Base-by-base conservation (phyloP, 1,140 invertebrate species). In the Arctopsyche grandis region DNA sequence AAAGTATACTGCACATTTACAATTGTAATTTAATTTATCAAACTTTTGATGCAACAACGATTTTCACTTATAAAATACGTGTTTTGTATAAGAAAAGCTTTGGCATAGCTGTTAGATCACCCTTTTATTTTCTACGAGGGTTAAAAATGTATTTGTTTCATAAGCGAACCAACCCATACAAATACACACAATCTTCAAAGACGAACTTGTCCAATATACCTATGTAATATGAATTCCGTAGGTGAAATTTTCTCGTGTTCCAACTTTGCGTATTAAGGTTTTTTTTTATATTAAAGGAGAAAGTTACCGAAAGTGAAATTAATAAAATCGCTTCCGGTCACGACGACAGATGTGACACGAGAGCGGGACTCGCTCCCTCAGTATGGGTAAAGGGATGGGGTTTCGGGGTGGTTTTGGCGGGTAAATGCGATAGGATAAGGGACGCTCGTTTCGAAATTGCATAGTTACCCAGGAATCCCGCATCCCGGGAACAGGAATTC, bases 211-310 rank as follows among this genome's bases (percentile, higher is more conserved):
- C 26, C 21, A 22, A 26, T 66, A 14, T 66, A 66, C 26, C 21
- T 10, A 26, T 66, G 24, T 66, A 66, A 66, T 66, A 24, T 66
- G 63, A 66, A 66, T 66, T 66, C 24, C 63, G 63, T 29, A 29
- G 22, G 63, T 29, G 63, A 29, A 66, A 66, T 66, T 66, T 66
- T 10, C 22, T 52, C 16, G 48, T 52, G 48, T 16, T 16, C 48
- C 48, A 52, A 52, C 3, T 52, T 52, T 52, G 16, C 48, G 48
- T 52, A 52, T 52, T 52, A 52, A 16, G 48, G 10, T 52, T 52
- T 52, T n/a, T n/a, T n/a, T n/a, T 38, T 38, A 38, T 38, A 52
- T 52, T 52, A 52, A 52, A 52, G 48, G 12, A 52, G 48, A 52
- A 52, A 52, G 48, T 52, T 52, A 16, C 48, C 48, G 29, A 52